Evolutionary conservation across 2,113 vertebrate genomes (phyloP).

Genomic region (Balaenoptera acutorostrata): DNA sequence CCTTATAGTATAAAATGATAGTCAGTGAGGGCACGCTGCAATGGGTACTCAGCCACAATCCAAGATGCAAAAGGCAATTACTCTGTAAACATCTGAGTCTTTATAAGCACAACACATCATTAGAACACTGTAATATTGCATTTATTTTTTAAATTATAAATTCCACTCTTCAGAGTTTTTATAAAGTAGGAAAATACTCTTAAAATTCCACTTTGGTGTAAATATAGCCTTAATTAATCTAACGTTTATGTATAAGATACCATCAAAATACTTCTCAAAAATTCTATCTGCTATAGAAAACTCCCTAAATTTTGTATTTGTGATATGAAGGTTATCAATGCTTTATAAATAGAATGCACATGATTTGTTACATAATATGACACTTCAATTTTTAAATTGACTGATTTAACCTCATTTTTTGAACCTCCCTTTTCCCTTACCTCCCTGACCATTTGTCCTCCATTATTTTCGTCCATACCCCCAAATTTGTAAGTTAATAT

Average conservation of each 20-base stretch:
- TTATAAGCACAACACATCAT: constrained; percentile 43
- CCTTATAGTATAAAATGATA: constrained; percentile 87
- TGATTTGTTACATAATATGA: background rate
- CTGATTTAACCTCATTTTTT: background rate
- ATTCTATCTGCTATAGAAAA: background rate
- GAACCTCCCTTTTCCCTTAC: background rate
- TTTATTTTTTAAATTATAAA: constrained; percentile 23
- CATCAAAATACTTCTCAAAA: constrained; percentile 31
- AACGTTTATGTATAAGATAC: background rate
- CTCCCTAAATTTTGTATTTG: background rate
- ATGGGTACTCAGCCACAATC: constrained; percentile 40
- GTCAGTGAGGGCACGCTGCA: constrained; percentile 79
- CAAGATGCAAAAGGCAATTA: constrained; percentile 66
- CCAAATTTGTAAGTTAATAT: constrained; percentile 1
- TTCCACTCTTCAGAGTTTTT: background rate
- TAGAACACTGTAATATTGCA: background rate
- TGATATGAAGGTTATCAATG: background rate
- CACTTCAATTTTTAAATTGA: background rate
- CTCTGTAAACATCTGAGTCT: constrained; percentile 86
- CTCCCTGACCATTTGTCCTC: background rate
- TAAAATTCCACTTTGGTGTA: background rate
- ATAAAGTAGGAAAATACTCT: constrained; percentile 24
- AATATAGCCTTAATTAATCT: background rate
- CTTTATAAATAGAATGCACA: background rate
- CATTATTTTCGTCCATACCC: background rate